phyloP scores from a whole-genome alignment of 2,888 invertebrate species.

The Eristalinus aeneus region DNA sequence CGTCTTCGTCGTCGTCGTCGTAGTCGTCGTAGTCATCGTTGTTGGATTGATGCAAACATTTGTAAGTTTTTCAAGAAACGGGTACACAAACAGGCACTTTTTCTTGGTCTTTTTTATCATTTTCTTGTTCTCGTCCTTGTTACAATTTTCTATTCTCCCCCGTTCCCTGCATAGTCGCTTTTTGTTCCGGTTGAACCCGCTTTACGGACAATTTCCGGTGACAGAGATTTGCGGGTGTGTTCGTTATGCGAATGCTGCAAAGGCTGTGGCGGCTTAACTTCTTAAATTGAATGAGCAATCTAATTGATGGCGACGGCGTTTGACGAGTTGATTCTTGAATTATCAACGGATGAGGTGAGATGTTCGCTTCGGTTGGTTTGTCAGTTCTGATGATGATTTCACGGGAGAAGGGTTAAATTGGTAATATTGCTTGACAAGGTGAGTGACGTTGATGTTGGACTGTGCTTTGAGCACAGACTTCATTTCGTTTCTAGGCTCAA shows the following conservation, averaged over 20 bases:
- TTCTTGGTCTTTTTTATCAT: conserved; percentile 28
- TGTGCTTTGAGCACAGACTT: background rate
- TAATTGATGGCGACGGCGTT: conserved; percentile 43
- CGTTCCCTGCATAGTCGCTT: background rate
- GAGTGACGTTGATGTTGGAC: background rate
- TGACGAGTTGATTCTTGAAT: conserved; percentile 59
- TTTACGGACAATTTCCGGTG: conserved; percentile 62
- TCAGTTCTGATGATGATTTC: conserved; percentile 19
- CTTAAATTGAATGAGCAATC: conserved; percentile 64
- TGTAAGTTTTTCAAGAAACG: conserved; percentile 53
- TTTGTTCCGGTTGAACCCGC: conserved; percentile 48
- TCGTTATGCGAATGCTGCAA: conserved; percentile 47
- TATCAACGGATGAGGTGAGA: conserved; percentile 60
- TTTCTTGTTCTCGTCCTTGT: conserved; percentile 38
- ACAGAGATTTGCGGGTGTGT: conserved; percentile 47
- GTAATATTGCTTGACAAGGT: conserved; percentile 12
- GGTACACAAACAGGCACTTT: conserved; percentile 35
- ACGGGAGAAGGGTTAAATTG: conserved; percentile 44
- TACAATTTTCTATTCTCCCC: background rate
- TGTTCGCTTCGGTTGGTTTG: conserved; percentile 44
- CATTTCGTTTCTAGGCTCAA: background rate
- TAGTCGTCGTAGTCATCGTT: conserved; percentile 23
- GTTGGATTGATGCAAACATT: conserved; percentile 55
- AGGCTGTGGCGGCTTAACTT: conserved; percentile 58
- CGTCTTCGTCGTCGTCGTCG: conserved; percentile 32